Conservation (phyloP, 2,113 vertebrate species). For the Ellobius talpinus region DNA sequence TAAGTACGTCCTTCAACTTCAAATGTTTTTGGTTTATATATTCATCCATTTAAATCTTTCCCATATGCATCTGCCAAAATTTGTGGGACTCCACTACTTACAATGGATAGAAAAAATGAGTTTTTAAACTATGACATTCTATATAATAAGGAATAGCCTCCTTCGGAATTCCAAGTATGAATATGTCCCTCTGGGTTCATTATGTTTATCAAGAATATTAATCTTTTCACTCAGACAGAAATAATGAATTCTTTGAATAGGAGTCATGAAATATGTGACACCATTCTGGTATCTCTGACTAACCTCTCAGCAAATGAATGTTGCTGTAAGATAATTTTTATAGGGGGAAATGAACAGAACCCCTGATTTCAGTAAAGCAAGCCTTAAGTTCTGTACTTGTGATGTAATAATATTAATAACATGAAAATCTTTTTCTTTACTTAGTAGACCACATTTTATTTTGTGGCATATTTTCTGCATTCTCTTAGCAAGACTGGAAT, state of each 20-base stretch:
- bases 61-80: background rate
- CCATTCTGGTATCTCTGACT: background rate
- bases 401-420: background rate
- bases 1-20: background rate
- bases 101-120: background rate
- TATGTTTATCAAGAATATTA: constrained; percentile 3
- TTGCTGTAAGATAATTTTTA: background rate
- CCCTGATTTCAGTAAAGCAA: background rate
- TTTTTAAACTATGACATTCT: background rate
- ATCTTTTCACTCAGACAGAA: background rate
- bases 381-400: background rate
- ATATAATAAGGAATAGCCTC: background rate
- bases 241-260: background rate
- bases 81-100: background rate
- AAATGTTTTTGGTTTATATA: background rate
- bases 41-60: background rate
- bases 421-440: background rate
- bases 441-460: background rate
- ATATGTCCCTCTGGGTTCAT: background rate
- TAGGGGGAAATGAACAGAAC: background rate
- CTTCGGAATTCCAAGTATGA: background rate
- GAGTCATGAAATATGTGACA: background rate
- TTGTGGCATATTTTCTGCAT: background rate
- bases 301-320: background rate
- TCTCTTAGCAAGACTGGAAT: background rate